A percentile compares a stretch with the other conserved stretches of the same genome.
These are phyloP conservation scores for Eupristina koningsbergeri DNA, from an alignment of 1,140 invertebrate species.

Conservation along the genomic window DNA sequence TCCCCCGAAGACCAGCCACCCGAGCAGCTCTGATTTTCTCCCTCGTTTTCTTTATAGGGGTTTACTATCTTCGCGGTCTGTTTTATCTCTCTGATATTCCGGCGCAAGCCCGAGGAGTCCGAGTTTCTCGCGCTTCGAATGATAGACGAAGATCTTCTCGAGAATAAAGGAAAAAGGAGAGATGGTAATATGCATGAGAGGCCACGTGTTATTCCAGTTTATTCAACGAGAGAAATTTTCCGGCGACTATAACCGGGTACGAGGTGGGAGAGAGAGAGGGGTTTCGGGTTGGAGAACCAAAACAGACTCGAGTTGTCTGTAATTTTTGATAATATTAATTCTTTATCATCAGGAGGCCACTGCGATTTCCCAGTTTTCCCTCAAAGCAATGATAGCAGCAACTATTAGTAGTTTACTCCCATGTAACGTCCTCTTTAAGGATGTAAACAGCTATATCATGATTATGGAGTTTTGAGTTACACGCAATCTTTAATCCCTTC, in stretches of 20 bases:
- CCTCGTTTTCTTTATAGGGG: neutral
- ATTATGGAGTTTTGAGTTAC: constrained; percentile 3
- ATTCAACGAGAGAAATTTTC: constrained; percentile 18
- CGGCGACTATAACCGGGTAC: neutral
- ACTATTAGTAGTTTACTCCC: neutral
- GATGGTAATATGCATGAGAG: constrained; percentile 18
- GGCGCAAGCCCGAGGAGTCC: constrained; percentile 31
- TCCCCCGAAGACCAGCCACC: constrained; percentile 1
- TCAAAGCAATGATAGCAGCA: neutral
- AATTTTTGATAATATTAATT: constrained; percentile 20
- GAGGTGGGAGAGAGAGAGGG: neutral
- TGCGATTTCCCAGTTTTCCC: neutral
- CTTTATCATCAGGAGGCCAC: neutral
- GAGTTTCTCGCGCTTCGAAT: constrained; percentile 20
- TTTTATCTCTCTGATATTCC: constrained; percentile 29
- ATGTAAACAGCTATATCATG: constrained; percentile 17
- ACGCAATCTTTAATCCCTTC: neutral
- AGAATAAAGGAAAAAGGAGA: neutral
- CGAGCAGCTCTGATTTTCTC: constrained; percentile 9
- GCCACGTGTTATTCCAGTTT: constrained; percentile 41
- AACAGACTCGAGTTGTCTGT: neutral
- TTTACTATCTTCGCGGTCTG: constrained; percentile 22
- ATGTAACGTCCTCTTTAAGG: neutral
- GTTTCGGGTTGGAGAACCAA: neutral
- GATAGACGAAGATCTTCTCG: neutral